Conservation (phyloP, 2,888 invertebrate genomes). For the Synanthedon myopaeformis region DNA sequence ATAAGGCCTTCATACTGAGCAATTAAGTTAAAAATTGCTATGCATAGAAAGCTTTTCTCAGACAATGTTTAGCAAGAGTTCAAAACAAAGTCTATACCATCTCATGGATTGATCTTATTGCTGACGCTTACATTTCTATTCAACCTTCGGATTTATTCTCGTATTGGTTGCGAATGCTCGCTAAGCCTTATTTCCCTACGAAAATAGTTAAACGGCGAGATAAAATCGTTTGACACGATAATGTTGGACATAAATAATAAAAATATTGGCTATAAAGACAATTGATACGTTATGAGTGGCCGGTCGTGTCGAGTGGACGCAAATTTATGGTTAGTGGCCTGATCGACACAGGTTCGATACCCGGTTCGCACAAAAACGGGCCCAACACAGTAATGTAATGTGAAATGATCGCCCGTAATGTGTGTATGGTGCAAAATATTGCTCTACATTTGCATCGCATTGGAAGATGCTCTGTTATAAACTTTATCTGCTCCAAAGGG, state of each 20-base stretch:
- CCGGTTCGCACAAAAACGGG: conserved; percentile 34
- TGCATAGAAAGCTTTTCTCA: no score
- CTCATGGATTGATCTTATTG: no score
- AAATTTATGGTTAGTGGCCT: conserved; percentile 48
- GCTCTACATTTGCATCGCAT: conserved; percentile 15
- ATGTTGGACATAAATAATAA: conserved; percentile 49
- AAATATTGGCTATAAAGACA: conserved; percentile 53
- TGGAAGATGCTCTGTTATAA: conserved; percentile 22
- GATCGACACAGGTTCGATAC: conserved; percentile 47
- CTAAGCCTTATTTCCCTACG: background rate
- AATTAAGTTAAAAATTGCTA: no score
- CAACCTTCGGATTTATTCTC: background rate
- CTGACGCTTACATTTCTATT: background rate
- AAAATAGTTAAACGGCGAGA: conserved; percentile 6
- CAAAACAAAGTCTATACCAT: no score
- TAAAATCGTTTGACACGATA: conserved; percentile 36
- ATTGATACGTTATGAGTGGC: conserved; percentile 59
- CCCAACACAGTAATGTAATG: conserved; percentile 46
- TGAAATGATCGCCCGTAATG: conserved; percentile 58
- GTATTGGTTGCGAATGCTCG: background rate
- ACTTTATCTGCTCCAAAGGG: no score
- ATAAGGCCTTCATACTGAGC: no score
- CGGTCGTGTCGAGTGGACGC: conserved; percentile 26
- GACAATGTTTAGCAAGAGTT: no score
- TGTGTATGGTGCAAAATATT: conserved; percentile 55